Conservation (phyloP, 2,888 invertebrate species). For the Trissonchulus latispiculum region DNA sequence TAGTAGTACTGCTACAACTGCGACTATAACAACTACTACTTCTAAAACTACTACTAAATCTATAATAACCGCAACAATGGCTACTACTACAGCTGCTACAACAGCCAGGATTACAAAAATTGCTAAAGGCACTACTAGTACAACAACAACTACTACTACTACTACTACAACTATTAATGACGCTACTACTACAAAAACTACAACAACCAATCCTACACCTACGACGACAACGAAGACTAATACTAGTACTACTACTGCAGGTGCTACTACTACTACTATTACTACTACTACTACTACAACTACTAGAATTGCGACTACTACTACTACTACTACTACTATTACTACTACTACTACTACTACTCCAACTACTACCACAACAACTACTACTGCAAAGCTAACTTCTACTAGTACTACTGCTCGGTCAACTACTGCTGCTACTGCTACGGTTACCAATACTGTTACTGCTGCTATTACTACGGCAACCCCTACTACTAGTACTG, state of each 20-base stretch:
- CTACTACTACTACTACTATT: conserved; percentile 21
- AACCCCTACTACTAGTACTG: conserved; percentile 22
- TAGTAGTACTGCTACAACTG: too few species aligned
- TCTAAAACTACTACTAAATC: background rate
- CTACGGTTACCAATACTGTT: conserved; percentile 22
- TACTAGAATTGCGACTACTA: conserved; percentile 19
- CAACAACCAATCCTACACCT: background rate
- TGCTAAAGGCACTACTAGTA: background rate
- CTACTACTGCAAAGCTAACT: conserved; percentile 20
- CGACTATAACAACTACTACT: background rate
- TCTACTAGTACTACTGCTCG: conserved; percentile 21
- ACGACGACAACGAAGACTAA: conserved; percentile 6
- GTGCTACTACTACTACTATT: conserved; percentile 21
- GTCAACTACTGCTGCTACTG: conserved; percentile 21
- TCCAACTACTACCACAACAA: conserved; percentile 20
- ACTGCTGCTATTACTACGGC: conserved; percentile 22
- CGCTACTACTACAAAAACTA: too few species aligned
- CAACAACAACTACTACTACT: conserved; percentile 1
- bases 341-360: conserved; percentile 21
- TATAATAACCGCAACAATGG: background rate
- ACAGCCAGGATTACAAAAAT: background rate
- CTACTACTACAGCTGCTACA: conserved; percentile 10
- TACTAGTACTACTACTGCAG: conserved; percentile 3
- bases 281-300: conserved; percentile 21
- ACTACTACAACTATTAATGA: conserved; percentile 8